phyloP scores from a whole-genome alignment of 1,140 invertebrate species.

The Bemisia tabaci region DNA sequence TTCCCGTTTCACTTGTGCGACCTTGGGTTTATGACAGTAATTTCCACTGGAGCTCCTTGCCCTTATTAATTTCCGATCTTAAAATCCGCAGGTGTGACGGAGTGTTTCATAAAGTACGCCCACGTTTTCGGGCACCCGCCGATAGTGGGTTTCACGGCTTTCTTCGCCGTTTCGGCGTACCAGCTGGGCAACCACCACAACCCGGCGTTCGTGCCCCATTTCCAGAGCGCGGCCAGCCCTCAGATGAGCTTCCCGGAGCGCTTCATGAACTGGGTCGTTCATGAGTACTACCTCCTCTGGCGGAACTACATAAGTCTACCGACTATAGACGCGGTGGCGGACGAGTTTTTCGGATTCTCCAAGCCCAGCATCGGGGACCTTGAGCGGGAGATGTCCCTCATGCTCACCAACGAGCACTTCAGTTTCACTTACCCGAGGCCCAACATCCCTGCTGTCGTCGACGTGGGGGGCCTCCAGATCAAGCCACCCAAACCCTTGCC shows the following conservation, averaged over 20 bases:
- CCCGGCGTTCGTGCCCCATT: slow-evolving; percentile 15
- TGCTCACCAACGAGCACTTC: slow-evolving; percentile 43
- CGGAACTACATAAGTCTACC: slow-evolving; percentile 16
- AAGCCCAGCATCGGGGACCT: slow-evolving; percentile 15
- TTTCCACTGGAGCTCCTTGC: too few relatives aligned
- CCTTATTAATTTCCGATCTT: too few relatives aligned
- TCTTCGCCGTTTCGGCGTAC: not conserved
- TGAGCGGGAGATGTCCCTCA: slow-evolving; percentile 27
- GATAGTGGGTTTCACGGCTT: not conserved
- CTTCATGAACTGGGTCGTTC: slow-evolving; percentile 18
- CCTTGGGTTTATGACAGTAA: too few relatives aligned
- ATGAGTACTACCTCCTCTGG: slow-evolving; percentile 1
- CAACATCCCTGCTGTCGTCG: slow-evolving; percentile 34
- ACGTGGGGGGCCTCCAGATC: slow-evolving; percentile 44
- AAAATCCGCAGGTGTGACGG: not conserved
- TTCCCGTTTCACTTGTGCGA: too few relatives aligned
- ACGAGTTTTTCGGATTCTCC: slow-evolving; percentile 17
- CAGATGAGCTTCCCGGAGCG: slow-evolving; percentile 37
- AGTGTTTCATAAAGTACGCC: not conserved
- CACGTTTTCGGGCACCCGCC: not conserved
- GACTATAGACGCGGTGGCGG: slow-evolving; percentile 7
- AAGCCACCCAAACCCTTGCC: slow-evolving; percentile 20
- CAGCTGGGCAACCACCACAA: slow-evolving; percentile 4
- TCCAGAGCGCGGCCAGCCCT: slow-evolving; percentile 19
- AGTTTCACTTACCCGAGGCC: slow-evolving; percentile 34